A percentile compares a stretch with the other conserved stretches of the same genome.
Evolutionary conservation across 1,140 invertebrate species (phyloP).

Genomic region (Thaumatotibia leucotreta): DNA sequence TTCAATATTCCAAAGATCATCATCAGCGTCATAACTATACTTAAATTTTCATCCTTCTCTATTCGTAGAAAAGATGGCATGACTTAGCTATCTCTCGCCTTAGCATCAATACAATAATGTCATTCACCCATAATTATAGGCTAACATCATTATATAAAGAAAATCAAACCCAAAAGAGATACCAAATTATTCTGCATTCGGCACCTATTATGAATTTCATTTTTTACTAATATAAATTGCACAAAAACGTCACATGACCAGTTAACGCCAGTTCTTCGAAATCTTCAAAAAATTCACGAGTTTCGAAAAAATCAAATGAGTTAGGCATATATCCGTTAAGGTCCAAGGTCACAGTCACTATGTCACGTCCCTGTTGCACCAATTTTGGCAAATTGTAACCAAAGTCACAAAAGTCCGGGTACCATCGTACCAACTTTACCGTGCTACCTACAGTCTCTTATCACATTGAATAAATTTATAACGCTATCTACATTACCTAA

Average conservation of each 20-base stretch:
- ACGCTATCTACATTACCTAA: conserved; percentile 66
- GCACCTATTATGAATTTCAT: neutral
- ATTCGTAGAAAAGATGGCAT: neutral
- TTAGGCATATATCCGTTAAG: no score
- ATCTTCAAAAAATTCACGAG: no score
- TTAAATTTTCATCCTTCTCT: neutral
- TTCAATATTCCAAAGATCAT: neutral
- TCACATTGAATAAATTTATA: conserved; percentile 68
- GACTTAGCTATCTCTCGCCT: neutral
- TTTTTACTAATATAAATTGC: neutral
- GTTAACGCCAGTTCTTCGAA: neutral
- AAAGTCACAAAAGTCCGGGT: neutral
- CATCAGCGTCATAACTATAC: neutral
- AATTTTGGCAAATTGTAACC: neutral
- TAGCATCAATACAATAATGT: neutral
- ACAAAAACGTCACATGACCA: neutral
- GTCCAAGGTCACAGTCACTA: no score
- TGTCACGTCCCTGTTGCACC: no score
- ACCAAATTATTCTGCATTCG: neutral
- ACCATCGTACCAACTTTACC: neutral
- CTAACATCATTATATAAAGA: neutral
- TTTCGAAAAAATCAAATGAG: no score
- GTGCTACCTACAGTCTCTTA: conserved; percentile 28
- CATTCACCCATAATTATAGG: neutral
- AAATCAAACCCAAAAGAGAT: neutral